A percentile compares a stretch with the other conserved stretches of the same genome.
Evolutionary conservation across 2,888 invertebrate species (phyloP).

Genomic region (Pyrrhia umbra): DNA sequence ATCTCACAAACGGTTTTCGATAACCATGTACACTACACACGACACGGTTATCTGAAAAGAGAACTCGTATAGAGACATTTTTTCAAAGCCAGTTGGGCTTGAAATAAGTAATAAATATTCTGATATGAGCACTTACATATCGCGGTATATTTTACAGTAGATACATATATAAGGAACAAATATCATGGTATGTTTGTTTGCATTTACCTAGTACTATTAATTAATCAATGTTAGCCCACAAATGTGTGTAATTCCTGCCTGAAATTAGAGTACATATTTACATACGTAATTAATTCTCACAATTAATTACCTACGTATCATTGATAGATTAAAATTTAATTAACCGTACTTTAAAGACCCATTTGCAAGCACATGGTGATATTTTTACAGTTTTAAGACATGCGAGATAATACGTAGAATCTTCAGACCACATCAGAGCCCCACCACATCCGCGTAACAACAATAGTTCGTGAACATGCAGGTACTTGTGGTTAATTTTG

Average conservation of each 20-base stretch:
- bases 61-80: conserved; percentile 30
- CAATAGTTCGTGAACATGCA: conserved; percentile 27
- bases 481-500: conserved; percentile 38
- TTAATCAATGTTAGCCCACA: conserved; percentile 43
- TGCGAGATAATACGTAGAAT: background rate
- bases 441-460: conserved; percentile 36
- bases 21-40: conserved; percentile 74
- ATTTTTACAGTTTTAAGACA: background rate
- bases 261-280: conserved; percentile 45
- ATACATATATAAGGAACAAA: conserved; percentile 23
- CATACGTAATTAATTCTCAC: conserved; percentile 35
- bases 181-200: conserved; percentile 22
- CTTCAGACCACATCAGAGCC: conserved; percentile 33
- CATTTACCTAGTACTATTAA: conserved; percentile 18
- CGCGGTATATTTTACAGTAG: conserved; percentile 2
- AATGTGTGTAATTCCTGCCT: conserved; percentile 31
- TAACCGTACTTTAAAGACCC: background rate
- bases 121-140: conserved; percentile 15
- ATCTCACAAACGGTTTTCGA: conserved; percentile 83
- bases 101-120: conserved; percentile 51
- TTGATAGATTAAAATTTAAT: conserved; percentile 15
- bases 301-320: conserved; percentile 23
- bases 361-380: background rate
- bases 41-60: conserved; percentile 58
- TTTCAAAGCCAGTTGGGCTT: conserved; percentile 45